Conservation (phyloP, 2,113 vertebrate genomes). For the Stegostoma tigrinum region DNA sequence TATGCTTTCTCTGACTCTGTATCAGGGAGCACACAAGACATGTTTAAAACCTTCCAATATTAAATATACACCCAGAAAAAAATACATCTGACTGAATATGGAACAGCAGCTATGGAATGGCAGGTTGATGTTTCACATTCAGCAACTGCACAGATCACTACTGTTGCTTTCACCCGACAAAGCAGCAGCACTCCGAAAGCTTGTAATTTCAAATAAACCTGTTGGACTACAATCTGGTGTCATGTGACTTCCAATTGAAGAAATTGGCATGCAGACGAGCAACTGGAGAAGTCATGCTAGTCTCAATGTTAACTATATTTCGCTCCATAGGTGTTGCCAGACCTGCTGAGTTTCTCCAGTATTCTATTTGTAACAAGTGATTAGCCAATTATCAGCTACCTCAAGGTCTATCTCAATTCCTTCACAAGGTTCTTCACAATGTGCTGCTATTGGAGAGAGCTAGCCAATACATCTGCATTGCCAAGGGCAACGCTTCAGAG, state of each 20-base stretch:
- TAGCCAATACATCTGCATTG: background rate
- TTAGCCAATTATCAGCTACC: background rate
- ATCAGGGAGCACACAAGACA: background rate
- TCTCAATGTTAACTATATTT: too few species aligned
- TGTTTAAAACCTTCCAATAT: background rate
- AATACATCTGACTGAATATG: background rate
- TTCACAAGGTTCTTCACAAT: background rate
- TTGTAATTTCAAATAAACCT: too few species aligned
- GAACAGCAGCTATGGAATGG: background rate
- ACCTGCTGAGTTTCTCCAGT: too few species aligned
- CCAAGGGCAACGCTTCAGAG: background rate
- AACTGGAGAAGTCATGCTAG: too few species aligned
- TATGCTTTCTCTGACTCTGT: background rate
- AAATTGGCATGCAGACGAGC: background rate
- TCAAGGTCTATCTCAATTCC: background rate
- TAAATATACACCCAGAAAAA: background rate
- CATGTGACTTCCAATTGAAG: background rate
- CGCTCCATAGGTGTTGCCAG: too few species aligned
- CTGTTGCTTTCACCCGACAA: background rate
- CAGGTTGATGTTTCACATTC: background rate
- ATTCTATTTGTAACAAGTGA: background rate
- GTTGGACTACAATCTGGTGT: too few species aligned
- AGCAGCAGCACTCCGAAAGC: too few species aligned
- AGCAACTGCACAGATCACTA: background rate
- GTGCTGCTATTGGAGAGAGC: background rate